phyloP scores from a whole-genome alignment of 2,888 invertebrate species.

The Antheraea assamensis region DNA sequence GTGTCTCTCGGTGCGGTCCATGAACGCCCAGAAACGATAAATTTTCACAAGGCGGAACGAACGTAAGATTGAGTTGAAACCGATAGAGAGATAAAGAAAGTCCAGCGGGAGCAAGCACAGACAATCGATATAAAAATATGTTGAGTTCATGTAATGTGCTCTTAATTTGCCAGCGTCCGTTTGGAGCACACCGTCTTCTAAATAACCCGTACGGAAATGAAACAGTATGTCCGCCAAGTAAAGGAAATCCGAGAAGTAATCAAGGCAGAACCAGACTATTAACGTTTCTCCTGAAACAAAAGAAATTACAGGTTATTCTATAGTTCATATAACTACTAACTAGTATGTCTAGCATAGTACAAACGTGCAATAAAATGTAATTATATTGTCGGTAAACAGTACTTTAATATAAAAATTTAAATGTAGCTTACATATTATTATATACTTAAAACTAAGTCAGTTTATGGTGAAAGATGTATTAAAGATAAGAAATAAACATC shows the following conservation, averaged over 20 bases:
- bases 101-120: slow-evolving; percentile 98
- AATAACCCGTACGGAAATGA: slow-evolving; percentile 98
- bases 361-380: background rate
- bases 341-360: background rate
- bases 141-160: slow-evolving; percentile 98
- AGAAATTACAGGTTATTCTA: slow-evolving; percentile 16
- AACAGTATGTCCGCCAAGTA: slow-evolving; percentile 98
- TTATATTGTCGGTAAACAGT: background rate
- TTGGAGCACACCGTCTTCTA: slow-evolving; percentile 98
- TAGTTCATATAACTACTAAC: background rate
- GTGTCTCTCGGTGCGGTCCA: slow-evolving; percentile 98
- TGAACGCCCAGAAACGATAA: slow-evolving; percentile 98
- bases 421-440: background rate
- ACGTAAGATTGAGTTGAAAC: slow-evolving; percentile 97
- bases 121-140: slow-evolving; percentile 99
- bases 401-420: background rate
- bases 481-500: background rate
- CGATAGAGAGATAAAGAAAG: slow-evolving; percentile 98
- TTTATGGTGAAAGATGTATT: background rate
- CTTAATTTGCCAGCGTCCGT: slow-evolving; percentile 96
- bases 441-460: background rate
- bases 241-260: slow-evolving; percentile 97
- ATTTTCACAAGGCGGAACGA: slow-evolving; percentile 98
- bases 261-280: slow-evolving; percentile 97
- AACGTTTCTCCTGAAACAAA: slow-evolving; percentile 89